Evolutionary conservation across 2,797 vertebrate genomes (phyloP).

Genomic region (Hoplostethus mediterraneus): DNA sequence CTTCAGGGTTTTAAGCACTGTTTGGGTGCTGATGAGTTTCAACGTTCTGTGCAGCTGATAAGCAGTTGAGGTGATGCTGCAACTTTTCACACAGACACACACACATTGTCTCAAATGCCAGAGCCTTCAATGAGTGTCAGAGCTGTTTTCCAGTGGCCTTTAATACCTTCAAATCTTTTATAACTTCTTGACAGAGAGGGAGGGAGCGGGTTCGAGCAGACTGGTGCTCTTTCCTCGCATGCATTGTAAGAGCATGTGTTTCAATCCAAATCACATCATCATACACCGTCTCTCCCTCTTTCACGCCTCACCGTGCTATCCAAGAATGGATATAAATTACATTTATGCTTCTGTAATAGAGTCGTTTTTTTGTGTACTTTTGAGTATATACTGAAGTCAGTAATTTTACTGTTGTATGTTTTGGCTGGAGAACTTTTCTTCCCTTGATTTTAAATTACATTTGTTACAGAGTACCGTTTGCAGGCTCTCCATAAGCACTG

Average conservation of each 20-base stretch:
- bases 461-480: no score
- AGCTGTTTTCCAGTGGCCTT: conserved; percentile 48
- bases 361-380: no score
- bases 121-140: conserved; percentile 50
- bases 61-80: conserved; percentile 24
- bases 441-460: no score
- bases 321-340: no score
- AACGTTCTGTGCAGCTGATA: no score
- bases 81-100: conserved; percentile 17
- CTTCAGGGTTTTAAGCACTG: not conserved
- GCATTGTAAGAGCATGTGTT: not conserved
- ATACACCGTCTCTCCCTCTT: not conserved
- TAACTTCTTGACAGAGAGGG: conserved; percentile 8
- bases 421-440: no score
- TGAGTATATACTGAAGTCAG: no score
- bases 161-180: conserved; percentile 32
- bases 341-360: not conserved
- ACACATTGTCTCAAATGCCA: conserved; percentile 57
- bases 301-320: not conserved
- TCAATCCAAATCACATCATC: not conserved
- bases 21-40: conserved; percentile 4
- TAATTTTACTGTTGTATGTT: no score
- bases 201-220: conserved; percentile 16
- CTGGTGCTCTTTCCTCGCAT: conserved; percentile 7
- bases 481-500: no score